Evolutionary conservation across 2,113 vertebrate species (phyloP).

Genomic region (Typhlomys cinereus): DNA sequence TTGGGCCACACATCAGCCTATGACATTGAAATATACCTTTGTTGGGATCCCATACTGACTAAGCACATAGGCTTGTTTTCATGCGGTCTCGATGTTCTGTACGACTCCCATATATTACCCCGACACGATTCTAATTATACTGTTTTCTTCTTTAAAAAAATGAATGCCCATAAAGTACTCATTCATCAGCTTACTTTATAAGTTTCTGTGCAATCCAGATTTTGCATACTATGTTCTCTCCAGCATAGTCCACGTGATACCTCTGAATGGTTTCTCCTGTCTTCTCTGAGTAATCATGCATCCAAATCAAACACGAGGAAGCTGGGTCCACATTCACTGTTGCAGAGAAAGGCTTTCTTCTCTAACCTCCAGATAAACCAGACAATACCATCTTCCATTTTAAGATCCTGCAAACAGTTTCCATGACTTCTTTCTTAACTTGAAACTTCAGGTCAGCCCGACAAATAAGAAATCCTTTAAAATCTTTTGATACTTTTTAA

Average conservation of each 20-base stretch:
- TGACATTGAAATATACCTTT: not conserved
- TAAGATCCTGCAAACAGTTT: not conserved
- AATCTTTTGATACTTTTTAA: not conserved
- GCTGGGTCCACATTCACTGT: no score
- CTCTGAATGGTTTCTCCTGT: not conserved
- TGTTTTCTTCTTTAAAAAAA: not conserved
- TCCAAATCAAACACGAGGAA: not conserved
- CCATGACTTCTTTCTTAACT: not conserved
- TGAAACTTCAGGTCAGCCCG: not conserved
- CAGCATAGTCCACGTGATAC: not conserved
- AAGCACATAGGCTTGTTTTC: not conserved
- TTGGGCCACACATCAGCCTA: not conserved
- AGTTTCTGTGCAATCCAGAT: not conserved
- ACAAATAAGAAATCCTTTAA: not conserved
- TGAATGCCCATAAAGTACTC: not conserved
- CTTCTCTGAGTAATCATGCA: not conserved
- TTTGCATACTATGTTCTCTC: not conserved
- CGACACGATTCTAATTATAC: not conserved
- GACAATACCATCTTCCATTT: not conserved
- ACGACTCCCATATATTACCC: not conserved
- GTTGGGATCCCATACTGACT: not conserved
- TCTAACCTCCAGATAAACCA: not conserved
- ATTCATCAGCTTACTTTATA: not conserved
- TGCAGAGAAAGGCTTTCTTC: not conserved
- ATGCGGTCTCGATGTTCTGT: not conserved